Percentiles rank a stretch among this genome's conserved stretches.
phyloP scores from a whole-genome alignment of 2,113 vertebrate genomes.

The Corydoras maculifer region DNA sequence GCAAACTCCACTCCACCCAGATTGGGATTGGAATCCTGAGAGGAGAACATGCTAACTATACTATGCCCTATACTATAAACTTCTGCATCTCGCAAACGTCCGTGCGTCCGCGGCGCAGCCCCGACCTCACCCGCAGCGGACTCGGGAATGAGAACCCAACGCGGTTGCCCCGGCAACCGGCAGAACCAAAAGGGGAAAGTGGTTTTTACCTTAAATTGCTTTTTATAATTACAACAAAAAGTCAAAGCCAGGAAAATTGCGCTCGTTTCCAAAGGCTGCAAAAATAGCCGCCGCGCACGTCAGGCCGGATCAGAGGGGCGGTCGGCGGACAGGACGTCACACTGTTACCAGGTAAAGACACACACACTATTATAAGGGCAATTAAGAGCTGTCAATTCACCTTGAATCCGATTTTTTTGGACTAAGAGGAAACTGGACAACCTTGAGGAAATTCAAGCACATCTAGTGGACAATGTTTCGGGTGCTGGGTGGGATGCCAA shows the following conservation, averaged over 20 bases:
- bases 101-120: not conserved
- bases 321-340: no score
- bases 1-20: no score
- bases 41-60: not conserved
- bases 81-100: not conserved
- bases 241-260: constrained; percentile 59
- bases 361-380: no score
- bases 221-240: constrained; percentile 60
- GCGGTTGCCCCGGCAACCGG: constrained; percentile 56
- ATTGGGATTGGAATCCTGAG: not conserved
- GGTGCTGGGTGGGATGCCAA: no score
- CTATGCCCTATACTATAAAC: constrained; percentile 1
- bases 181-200: constrained; percentile 54
- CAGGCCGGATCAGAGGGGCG: not conserved
- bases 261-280: constrained; percentile 48
- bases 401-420: no score
- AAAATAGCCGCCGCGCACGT: constrained; percentile 56
- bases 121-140: constrained; percentile 5
- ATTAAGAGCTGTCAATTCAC: no score
- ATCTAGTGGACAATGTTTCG: no score
- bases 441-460: no score
- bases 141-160: constrained; percentile 39
- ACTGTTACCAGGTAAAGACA: no score
- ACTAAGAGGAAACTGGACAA: no score
- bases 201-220: constrained; percentile 59